A percentile compares a stretch with the other conserved stretches of the same genome.
These are phyloP conservation scores for Pyrgus malvae DNA, from an alignment of 2,888 invertebrate species.

Conservation along the genomic window DNA sequence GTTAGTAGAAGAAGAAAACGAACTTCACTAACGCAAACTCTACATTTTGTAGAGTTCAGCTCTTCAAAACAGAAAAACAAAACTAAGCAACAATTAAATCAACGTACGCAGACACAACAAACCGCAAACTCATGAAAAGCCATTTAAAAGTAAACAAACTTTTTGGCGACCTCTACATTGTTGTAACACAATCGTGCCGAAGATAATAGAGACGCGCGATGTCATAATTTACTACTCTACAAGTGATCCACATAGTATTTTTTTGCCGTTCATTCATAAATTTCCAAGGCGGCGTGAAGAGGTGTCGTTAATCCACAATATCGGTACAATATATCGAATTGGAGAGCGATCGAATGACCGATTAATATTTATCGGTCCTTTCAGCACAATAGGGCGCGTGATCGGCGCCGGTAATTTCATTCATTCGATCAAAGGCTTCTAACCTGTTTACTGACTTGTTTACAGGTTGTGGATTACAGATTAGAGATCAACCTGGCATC, in stretches of 20 bases:
- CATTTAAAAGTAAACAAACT: neutral
- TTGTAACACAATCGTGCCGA: constrained; percentile 27
- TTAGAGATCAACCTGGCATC: constrained; percentile 38
- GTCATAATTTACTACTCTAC: constrained; percentile 53
- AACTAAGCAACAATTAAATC: neutral
- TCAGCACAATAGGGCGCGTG: constrained; percentile 72
- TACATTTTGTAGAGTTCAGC: neutral
- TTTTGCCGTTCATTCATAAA: constrained; percentile 70
- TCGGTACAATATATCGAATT: no score
- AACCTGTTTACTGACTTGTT: constrained; percentile 44
- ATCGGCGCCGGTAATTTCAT: constrained; percentile 60
- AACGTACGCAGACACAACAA: neutral
- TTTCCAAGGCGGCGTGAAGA: constrained; percentile 55
- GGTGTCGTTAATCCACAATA: constrained; percentile 58
- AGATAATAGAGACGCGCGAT: constrained; percentile 37
- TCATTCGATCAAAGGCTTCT: constrained; percentile 54
- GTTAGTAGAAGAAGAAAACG: no score
- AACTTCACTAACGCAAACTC: no score
- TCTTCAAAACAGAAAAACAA: neutral
- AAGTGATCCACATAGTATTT: constrained; percentile 58
- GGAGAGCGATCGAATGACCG: constrained; percentile 65
- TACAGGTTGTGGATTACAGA: constrained; percentile 41
- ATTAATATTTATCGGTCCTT: constrained; percentile 67
- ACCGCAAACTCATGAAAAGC: neutral
- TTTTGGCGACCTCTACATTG: constrained; percentile 23